phyloP scores from a whole-genome alignment of 2,888 invertebrate genomes.

The Neocrepidodera transversa region DNA sequence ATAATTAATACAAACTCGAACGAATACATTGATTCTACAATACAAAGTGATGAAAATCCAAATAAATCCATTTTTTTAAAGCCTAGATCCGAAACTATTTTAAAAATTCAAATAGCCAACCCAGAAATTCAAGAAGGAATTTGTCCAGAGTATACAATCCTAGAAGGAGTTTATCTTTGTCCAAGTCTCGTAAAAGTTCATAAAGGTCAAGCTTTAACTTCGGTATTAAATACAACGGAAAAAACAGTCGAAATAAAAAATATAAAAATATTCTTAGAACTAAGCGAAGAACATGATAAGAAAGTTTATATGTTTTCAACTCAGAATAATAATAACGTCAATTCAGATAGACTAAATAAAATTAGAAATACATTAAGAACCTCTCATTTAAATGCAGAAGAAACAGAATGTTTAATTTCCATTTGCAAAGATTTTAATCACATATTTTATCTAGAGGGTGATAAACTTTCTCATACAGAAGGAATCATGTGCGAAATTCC shows the following conservation, averaged over 20 bases:
- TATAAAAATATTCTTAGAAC: background rate
- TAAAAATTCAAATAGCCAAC: too few relatives aligned
- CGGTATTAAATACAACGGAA: constrained; percentile 25
- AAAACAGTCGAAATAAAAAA: constrained; percentile 8
- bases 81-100: too few relatives aligned
- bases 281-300: background rate
- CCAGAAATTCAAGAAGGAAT: constrained; percentile 24
- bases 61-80: too few relatives aligned
- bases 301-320: background rate
- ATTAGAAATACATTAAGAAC: constrained; percentile 1
- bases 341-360: constrained; percentile 8
- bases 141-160: constrained; percentile 15
- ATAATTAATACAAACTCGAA: too few relatives aligned
- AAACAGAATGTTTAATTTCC: constrained; percentile 38
- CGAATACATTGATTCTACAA: too few relatives aligned
- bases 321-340: background rate
- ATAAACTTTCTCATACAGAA: constrained; percentile 42
- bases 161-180: constrained; percentile 24
- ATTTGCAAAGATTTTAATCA: constrained; percentile 44
- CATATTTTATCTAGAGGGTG: constrained; percentile 44
- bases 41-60: too few relatives aligned
- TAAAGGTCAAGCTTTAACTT: constrained; percentile 22
- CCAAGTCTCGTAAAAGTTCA: constrained; percentile 20
- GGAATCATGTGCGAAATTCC: constrained; percentile 42
- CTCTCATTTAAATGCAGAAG: constrained; percentile 44